phyloP scores from a whole-genome alignment of 1,140 invertebrate genomes.

The Lepidurus apus region DNA sequence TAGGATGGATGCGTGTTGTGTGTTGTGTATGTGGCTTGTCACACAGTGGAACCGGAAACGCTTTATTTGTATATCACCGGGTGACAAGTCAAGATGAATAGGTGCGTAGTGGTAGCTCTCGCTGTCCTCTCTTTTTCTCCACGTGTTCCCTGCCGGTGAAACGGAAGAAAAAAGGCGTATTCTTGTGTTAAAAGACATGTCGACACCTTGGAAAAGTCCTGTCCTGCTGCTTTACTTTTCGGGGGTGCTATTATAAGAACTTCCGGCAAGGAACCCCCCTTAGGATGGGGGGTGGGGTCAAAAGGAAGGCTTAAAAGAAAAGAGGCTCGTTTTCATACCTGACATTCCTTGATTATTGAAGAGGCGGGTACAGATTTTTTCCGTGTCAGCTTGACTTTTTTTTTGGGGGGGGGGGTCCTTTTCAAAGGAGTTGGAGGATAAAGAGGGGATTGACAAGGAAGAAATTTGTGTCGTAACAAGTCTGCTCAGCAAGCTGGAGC shows the following conservation, averaged over 20 bases:
- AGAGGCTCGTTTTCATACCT: not conserved
- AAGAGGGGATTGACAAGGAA: too few relatives aligned
- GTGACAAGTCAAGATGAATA: conserved; percentile 22
- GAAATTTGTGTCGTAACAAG: too few relatives aligned
- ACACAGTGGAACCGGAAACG: conserved; percentile 1
- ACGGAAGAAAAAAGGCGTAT: not conserved
- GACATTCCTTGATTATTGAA: conserved; percentile 7
- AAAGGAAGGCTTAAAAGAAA: not conserved
- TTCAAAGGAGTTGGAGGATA: too few relatives aligned
- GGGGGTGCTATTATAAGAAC: not conserved
- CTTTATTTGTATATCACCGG: not conserved
- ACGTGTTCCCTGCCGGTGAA: not conserved
- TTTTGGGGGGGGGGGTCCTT: not conserved
- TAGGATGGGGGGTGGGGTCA: too few relatives aligned
- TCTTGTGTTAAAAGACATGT: not conserved
- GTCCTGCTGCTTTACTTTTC: not conserved
- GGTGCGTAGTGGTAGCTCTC: not conserved
- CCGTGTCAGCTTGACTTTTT: not conserved
- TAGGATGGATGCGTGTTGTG: not conserved
- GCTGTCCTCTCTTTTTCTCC: too few relatives aligned
- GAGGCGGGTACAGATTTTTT: not conserved
- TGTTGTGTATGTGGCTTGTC: not conserved
- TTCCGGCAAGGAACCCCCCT: not conserved
- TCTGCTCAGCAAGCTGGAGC: not conserved
- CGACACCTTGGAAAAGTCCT: not conserved